phyloP scores from a whole-genome alignment of 1,140 invertebrate species.

The Halesus radiatus region DNA sequence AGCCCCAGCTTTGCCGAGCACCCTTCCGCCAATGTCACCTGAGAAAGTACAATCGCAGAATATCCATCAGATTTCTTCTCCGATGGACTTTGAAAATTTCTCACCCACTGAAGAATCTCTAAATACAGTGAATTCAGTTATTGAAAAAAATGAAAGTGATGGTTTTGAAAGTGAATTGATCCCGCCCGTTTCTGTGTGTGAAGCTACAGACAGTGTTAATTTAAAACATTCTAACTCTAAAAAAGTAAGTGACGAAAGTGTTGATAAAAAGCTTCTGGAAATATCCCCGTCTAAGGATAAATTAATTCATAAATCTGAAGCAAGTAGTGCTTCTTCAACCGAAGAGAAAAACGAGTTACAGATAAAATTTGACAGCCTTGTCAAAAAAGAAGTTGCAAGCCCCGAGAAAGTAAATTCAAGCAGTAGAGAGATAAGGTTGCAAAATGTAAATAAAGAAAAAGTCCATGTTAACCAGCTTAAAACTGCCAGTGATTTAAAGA shows the following conservation, averaged over 20 bases:
- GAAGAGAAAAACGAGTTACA: constrained; percentile 49
- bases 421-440: constrained; percentile 45
- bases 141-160: constrained; percentile 34
- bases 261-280: constrained; percentile 17
- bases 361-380: constrained; percentile 45
- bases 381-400: constrained; percentile 46
- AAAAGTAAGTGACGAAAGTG: constrained; percentile 38
- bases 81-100: constrained; percentile 1
- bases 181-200: constrained; percentile 26
- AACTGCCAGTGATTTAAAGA: constrained; percentile 55
- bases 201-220: constrained; percentile 21
- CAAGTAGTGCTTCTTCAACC: constrained; percentile 56
- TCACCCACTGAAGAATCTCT: not conserved
- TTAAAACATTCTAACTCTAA: constrained; percentile 17
- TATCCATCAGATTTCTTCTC: not conserved
- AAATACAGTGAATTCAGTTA: not conserved
- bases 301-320: constrained; percentile 54
- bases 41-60: not conserved
- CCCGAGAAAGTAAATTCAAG: constrained; percentile 41
- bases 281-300: constrained; percentile 20
- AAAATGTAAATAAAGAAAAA: constrained; percentile 55
- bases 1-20: constrained; percentile 62
- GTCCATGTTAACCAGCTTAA: constrained; percentile 51
- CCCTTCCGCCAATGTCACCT: constrained; percentile 56
- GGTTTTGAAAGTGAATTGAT: constrained; percentile 27